phyloP scores from a whole-genome alignment of 2,888 invertebrate genomes.

The Autographa pulchrina region DNA sequence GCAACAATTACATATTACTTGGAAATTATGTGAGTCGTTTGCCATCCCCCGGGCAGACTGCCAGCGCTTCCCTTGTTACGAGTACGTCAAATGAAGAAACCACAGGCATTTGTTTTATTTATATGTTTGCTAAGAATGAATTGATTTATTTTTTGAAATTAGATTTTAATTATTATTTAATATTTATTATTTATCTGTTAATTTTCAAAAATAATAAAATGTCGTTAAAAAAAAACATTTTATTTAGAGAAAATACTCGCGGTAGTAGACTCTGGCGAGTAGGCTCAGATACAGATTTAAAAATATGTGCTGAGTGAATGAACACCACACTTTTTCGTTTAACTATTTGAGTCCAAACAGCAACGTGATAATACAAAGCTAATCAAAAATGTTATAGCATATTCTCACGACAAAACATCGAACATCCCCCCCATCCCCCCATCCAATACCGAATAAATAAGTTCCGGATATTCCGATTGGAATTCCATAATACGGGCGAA shows the following conservation, averaged over 20 bases:
- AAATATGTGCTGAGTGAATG: too few relatives aligned
- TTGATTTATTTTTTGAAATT: neutral
- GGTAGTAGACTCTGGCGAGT: too few relatives aligned
- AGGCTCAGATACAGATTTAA: too few relatives aligned
- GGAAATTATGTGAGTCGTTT: slow-evolving; percentile 5
- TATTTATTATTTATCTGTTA: too few relatives aligned
- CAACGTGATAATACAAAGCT: slow-evolving; percentile 2
- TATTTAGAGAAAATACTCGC: too few relatives aligned
- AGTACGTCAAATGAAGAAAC: neutral
- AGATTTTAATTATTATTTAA: too few relatives aligned
- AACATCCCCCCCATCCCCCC: neutral
- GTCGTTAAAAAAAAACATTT: too few relatives aligned
- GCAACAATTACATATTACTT: slow-evolving; percentile 5
- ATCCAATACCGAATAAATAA: slow-evolving; percentile 50
- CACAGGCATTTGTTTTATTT: slow-evolving; percentile 5
- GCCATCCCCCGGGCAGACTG: neutral
- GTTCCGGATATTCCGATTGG: slow-evolving; percentile 59
- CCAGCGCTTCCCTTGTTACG: neutral
- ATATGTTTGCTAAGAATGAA: neutral
- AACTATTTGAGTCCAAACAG: neutral
- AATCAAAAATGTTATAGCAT: slow-evolving; percentile 9
- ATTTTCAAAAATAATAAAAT: too few relatives aligned
- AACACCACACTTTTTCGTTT: neutral
- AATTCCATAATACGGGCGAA: slow-evolving; percentile 47
- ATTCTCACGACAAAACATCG: neutral